Percentiles rank a stretch among this genome's conserved stretches.
Conservation (phyloP, 2,888 invertebrate species). For the Cephonodes hylas region DNA sequence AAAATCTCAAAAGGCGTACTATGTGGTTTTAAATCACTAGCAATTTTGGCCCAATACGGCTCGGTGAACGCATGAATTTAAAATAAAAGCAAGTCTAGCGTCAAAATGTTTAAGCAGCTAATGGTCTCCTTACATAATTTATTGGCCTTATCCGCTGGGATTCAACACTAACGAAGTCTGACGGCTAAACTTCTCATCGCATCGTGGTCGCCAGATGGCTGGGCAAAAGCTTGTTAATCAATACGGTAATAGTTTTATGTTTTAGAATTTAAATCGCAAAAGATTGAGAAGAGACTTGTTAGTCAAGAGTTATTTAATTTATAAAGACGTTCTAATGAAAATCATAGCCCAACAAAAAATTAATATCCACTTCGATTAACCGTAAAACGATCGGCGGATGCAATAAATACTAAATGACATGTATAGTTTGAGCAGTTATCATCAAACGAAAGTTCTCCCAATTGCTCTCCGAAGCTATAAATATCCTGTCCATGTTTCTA, state of each 20-base stretch:
- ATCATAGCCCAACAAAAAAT: too few relatives aligned
- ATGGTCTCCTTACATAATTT: background rate
- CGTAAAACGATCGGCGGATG: too few relatives aligned
- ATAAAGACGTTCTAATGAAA: too few relatives aligned
- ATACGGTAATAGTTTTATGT: background rate
- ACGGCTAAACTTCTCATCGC: background rate
- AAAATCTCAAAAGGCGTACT: too few relatives aligned
- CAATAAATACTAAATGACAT: too few relatives aligned
- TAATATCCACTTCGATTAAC: too few relatives aligned
- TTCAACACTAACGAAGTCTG: background rate
- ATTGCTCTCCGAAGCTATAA: too few relatives aligned
- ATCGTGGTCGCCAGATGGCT: background rate
- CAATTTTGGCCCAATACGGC: background rate
- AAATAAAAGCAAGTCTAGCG: background rate
- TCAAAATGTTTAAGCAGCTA: background rate
- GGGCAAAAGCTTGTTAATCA: background rate
- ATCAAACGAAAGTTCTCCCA: too few relatives aligned
- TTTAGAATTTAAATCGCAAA: too few relatives aligned
- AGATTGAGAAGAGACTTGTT: too few relatives aligned
- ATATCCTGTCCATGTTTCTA: background rate
- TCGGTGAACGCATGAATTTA: background rate
- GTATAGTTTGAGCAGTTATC: too few relatives aligned
- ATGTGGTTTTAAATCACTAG: background rate
- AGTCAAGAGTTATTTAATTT: too few relatives aligned
- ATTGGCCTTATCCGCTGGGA: background rate